These are phyloP conservation scores for Stenurella melanura DNA, from an alignment of 2,888 invertebrate genomes.

Conservation along the genomic window DNA sequence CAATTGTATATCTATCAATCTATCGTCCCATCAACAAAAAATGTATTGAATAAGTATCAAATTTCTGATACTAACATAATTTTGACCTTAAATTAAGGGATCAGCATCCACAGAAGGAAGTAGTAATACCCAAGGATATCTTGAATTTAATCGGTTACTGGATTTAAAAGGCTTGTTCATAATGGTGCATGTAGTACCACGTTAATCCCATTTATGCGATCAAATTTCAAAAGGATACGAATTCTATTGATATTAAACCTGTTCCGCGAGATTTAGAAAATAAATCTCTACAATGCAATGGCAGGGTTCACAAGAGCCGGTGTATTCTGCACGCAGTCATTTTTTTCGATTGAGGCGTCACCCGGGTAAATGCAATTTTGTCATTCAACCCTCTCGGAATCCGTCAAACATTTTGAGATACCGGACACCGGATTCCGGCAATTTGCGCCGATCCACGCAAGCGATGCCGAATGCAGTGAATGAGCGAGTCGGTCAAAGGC, in stretches of 20 bases:
- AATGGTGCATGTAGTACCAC: neutral
- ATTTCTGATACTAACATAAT: neutral
- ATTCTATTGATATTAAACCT: neutral
- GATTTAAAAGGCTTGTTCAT: neutral
- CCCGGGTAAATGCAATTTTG: neutral
- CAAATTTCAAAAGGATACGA: conserved; percentile 9
- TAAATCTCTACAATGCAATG: neutral
- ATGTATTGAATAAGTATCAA: neutral
- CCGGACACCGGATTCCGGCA: conserved; percentile 47
- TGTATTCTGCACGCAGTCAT: neutral
- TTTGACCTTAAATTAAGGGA: neutral
- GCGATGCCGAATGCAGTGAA: conserved; percentile 26
- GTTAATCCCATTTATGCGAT: conserved; percentile 8
- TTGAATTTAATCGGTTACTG: neutral
- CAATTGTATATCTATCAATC: too few species aligned
- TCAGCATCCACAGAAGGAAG: neutral
- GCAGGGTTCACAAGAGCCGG: neutral
- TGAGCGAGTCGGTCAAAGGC: conserved; percentile 29
- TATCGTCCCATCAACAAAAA: neutral
- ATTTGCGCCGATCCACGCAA: conserved; percentile 41
- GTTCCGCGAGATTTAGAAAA: conserved; percentile 5
- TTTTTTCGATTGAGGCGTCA: conserved; percentile 27
- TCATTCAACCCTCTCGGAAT: conserved; percentile 33
- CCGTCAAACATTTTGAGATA: conserved; percentile 39
- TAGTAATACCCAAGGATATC: neutral